Conservation (phyloP, 2,113 vertebrate species). For the Otocyon megalotis region DNA sequence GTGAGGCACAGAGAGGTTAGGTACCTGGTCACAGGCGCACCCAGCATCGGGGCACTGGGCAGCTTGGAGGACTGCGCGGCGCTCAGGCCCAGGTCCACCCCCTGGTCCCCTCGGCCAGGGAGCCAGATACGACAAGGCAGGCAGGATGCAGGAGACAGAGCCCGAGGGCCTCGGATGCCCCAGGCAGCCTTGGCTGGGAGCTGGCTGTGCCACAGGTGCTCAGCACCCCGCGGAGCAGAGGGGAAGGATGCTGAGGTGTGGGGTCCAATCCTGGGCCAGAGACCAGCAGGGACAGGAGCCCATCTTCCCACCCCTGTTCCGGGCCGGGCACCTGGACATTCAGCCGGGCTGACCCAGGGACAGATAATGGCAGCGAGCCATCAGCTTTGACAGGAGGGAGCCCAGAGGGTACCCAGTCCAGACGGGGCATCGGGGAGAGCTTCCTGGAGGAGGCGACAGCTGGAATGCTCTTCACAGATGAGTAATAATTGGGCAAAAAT, state of each 20-base stretch:
- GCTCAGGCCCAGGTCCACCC: background rate
- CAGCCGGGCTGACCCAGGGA: too few species aligned
- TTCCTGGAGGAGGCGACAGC: background rate
- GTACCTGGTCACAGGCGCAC: background rate
- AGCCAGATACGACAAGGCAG: background rate
- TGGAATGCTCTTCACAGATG: background rate
- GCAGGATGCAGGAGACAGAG: background rate
- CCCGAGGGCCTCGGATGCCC: background rate
- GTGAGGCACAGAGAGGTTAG: background rate
- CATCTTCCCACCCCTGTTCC: background rate
- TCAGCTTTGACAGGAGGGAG: background rate
- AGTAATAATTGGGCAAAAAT: background rate
- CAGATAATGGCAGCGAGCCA: background rate
- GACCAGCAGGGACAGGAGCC: background rate
- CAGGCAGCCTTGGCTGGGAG: background rate
- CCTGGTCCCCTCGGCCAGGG: background rate
- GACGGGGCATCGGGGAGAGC: background rate
- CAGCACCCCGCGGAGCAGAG: background rate
- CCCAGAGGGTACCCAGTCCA: background rate
- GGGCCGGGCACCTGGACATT: background rate
- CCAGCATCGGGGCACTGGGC: background rate
- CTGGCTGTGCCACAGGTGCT: background rate
- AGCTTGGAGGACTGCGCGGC: background rate
- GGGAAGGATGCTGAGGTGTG: background rate
- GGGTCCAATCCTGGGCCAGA: background rate